Evolutionary conservation across 1,140 invertebrate genomes (phyloP).

Genomic region (Hyphantria cunea): DNA sequence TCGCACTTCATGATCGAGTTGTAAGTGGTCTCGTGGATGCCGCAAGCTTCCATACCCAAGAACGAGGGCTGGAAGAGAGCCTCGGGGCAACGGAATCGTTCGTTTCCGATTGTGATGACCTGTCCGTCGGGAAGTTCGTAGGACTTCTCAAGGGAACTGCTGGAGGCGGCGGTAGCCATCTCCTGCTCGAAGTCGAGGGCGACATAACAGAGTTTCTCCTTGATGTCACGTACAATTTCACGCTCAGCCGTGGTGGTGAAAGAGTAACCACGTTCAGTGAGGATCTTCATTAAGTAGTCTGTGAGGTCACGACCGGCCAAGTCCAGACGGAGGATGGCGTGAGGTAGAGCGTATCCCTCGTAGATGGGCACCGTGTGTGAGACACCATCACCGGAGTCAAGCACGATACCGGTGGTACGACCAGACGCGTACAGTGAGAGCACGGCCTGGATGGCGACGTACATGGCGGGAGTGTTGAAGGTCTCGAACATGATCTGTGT

Average conservation of each 20-base stretch:
- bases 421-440: slow-evolving; percentile 93
- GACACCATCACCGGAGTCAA: slow-evolving; percentile 94
- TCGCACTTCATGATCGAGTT: slow-evolving; percentile 97
- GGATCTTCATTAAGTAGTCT: slow-evolving; percentile 96
- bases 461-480: slow-evolving; percentile 93
- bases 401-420: slow-evolving; percentile 95
- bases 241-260: slow-evolving; percentile 93
- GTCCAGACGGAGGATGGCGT: slow-evolving; percentile 93
- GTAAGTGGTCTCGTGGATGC: slow-evolving; percentile 93
- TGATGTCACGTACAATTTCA: slow-evolving; percentile 97
- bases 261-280: slow-evolving; percentile 92
- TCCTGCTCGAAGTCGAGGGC: slow-evolving; percentile 97
- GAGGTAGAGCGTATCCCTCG: slow-evolving; percentile 93
- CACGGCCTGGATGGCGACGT: slow-evolving; percentile 93
- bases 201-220: slow-evolving; percentile 96
- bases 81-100: slow-evolving; percentile 96
- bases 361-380: slow-evolving; percentile 95
- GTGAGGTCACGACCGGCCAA: slow-evolving; percentile 94
- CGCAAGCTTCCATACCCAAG: slow-evolving; percentile 92
- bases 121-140: slow-evolving; percentile 94
- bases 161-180: slow-evolving; percentile 95
- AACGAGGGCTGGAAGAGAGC: slow-evolving; percentile 95
- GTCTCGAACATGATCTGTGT: slow-evolving; percentile 91
- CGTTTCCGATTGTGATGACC: slow-evolving; percentile 97
- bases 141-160: slow-evolving; percentile 92